A percentile compares a stretch with the other conserved stretches of the same genome.
Conservation (phyloP, 2,888 invertebrate species). For the Drosophila nigricruria region DNA sequence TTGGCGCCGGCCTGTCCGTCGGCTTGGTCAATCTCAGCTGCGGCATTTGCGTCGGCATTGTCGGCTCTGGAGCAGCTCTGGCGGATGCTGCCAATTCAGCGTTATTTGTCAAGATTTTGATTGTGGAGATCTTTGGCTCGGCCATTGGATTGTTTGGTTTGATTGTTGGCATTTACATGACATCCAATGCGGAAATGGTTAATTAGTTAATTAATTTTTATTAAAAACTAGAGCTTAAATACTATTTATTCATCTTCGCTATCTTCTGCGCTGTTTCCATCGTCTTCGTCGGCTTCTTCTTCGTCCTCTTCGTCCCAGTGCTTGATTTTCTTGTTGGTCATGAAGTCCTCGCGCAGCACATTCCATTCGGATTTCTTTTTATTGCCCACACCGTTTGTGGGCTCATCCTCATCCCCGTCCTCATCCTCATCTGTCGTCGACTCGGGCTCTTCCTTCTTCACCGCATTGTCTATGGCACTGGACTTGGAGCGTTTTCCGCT, state of each 20-base stretch:
- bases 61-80: slow-evolving; percentile 99
- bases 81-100: slow-evolving; percentile 98
- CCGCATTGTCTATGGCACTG: slow-evolving; percentile 85
- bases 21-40: slow-evolving; percentile 98
- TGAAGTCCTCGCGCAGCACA: slow-evolving; percentile 92
- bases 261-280: slow-evolving; percentile 29
- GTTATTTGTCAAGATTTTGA: slow-evolving; percentile 98
- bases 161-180: slow-evolving; percentile 98
- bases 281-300: slow-evolving; percentile 31
- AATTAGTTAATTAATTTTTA: slow-evolving; percentile 18
- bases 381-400: slow-evolving; percentile 15
- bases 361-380: slow-evolving; percentile 87
- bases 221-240: slow-evolving; percentile 28
- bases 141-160: slow-evolving; percentile 99
- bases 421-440: slow-evolving; percentile 80
- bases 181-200: slow-evolving; percentile 91
- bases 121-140: slow-evolving; percentile 99
- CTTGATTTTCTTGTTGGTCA: slow-evolving; percentile 95
- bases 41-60: slow-evolving; percentile 96
- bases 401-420: slow-evolving; percentile 63
- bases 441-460: slow-evolving; percentile 86
- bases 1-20: slow-evolving; percentile 97
- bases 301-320: slow-evolving; percentile 93
- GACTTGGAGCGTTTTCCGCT: slow-evolving; percentile 88
- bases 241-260: slow-evolving; percentile 56